phyloP scores from a whole-genome alignment of 2,797 vertebrate species.

The Sebastes goodei region DNA sequence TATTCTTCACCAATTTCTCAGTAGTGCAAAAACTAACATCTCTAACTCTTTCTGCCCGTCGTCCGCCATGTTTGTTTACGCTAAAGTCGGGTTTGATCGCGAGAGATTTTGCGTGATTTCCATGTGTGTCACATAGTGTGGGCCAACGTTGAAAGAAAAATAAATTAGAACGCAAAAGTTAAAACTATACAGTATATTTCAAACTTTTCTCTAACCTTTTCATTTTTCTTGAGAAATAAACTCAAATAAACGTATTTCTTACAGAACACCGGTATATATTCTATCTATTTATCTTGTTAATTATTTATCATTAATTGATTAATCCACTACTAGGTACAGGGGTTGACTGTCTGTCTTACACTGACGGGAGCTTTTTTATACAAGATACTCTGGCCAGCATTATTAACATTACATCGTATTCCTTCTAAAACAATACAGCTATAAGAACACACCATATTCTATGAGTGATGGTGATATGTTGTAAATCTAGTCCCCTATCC shows the following conservation, averaged over 20 bases:
- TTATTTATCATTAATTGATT: not conserved
- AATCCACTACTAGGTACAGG: too few species aligned
- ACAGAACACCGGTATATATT: not conserved
- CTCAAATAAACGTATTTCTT: not conserved
- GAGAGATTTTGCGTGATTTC: too few species aligned
- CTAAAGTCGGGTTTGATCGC: too few species aligned
- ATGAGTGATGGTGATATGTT: not conserved
- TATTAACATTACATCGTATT: not conserved
- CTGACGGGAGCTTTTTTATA: not conserved
- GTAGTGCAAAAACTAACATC: too few species aligned
- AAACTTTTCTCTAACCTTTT: not conserved
- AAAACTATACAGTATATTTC: not conserved
- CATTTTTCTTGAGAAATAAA: not conserved
- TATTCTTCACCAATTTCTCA: too few species aligned
- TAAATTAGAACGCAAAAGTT: not conserved
- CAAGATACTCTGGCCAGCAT: not conserved
- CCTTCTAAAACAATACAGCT: not conserved
- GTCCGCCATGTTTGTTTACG: fast-evolving
- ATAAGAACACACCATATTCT: not conserved
- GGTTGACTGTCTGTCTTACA: not conserved
- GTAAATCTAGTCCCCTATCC: not conserved
- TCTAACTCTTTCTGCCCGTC: too few species aligned
- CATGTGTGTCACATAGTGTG: too few species aligned
- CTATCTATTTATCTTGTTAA: not conserved
- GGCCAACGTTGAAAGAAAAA: not conserved